Percentiles rank a stretch among this genome's conserved stretches.
phyloP scores from a whole-genome alignment of 2,113 vertebrate genomes.

The Sander vitreus region DNA sequence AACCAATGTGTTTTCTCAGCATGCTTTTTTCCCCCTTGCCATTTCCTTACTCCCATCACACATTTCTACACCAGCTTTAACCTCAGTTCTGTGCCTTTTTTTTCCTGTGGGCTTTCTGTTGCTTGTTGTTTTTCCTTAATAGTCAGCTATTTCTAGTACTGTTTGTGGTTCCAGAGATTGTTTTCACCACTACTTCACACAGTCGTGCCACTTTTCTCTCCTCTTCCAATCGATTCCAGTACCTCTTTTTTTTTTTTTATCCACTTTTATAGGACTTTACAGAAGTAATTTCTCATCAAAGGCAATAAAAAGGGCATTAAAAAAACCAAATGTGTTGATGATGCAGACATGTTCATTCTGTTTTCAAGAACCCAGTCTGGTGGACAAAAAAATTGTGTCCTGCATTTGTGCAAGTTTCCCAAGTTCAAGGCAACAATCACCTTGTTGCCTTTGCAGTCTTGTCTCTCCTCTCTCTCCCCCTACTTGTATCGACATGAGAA shows the following conservation, averaged over 20 bases:
- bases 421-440: too few species aligned
- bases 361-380: neutral
- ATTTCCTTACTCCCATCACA: constrained; percentile 20
- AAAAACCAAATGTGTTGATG: neutral
- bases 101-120: neutral
- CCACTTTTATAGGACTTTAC: neutral
- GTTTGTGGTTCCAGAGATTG: neutral
- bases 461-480: neutral
- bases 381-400: neutral
- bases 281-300: neutral
- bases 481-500: neutral
- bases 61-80: neutral
- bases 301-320: too few species aligned
- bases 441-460: neutral
- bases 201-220: neutral
- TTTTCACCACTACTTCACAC: neutral
- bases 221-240: too few species aligned
- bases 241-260: neutral
- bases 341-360: neutral
- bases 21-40: neutral
- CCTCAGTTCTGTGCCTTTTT: neutral
- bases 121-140: constrained; percentile 8
- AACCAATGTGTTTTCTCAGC: constrained; percentile 30
- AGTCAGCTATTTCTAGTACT: constrained; percentile 7
- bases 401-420: neutral